These are phyloP conservation scores for Sus scrofa DNA, from an alignment of 2,113 vertebrate genomes.

Conservation along the genomic window T2T-Sscrofa CM000824.6:39905001-39905500, in stretches of 20 bases:
- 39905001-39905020: neutral
- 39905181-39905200: neutral
- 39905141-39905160: neutral
- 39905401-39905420: neutral
- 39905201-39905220: neutral
- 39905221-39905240: neutral
- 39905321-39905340: neutral
- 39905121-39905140: neutral
- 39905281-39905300: neutral
- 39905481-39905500: neutral
- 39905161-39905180: neutral
- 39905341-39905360: neutral
- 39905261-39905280: neutral
- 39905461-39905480: neutral
- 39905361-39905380: neutral
- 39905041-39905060: neutral
- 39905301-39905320: neutral
- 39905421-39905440: neutral
- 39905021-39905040: neutral
- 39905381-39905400: neutral
- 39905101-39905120: neutral
- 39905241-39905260: neutral
- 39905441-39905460: neutral
- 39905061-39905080: neutral
- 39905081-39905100: neutral